These are phyloP conservation scores for Conus betulinus DNA, from an alignment of 1,140 invertebrate genomes.

Conservation along the genomic window DNA sequence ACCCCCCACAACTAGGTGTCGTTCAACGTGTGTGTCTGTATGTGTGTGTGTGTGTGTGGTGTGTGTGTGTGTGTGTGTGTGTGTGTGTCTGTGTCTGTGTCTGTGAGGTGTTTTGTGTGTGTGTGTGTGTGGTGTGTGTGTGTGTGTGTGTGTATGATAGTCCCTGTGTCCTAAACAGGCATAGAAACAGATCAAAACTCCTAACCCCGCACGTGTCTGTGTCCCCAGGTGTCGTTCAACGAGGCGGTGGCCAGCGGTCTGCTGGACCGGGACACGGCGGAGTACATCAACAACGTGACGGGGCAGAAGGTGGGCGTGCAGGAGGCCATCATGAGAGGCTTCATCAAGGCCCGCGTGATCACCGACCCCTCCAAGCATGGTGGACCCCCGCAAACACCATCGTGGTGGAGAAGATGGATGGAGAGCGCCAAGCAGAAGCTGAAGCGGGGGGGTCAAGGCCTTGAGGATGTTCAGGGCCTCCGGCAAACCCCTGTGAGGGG, in stretches of 20 bases:
- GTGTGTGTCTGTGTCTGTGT: no score
- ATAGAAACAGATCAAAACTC: no score
- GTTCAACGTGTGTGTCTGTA: no score
- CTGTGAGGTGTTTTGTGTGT: no score
- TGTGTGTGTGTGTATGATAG: no score
- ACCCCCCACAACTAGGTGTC: no score
- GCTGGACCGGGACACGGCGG: constrained; percentile 65
- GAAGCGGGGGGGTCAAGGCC: constrained; percentile 61
- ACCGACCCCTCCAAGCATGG: constrained; percentile 67
- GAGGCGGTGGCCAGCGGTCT: constrained; percentile 64
- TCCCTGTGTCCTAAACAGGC: no score
- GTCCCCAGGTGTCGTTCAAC: constrained; percentile 56
- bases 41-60: no score
- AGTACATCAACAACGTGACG: constrained; percentile 70
- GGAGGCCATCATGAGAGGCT: constrained; percentile 73
- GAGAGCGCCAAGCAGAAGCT: constrained; percentile 65
- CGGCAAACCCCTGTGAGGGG: background rate
- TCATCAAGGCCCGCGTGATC: constrained; percentile 72
- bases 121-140: no score
- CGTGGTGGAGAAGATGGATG: constrained; percentile 69
- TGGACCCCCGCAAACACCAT: constrained; percentile 72
- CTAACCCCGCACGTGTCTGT: background rate
- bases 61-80: no score
- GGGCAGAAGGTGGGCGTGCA: constrained; percentile 64
- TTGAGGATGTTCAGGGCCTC: constrained; percentile 62